Evolutionary conservation across 2,113 vertebrate genomes (phyloP), one percentile per base, ranked within the genome.

Genomic region (Herpetotheres cachinnans): DNA sequence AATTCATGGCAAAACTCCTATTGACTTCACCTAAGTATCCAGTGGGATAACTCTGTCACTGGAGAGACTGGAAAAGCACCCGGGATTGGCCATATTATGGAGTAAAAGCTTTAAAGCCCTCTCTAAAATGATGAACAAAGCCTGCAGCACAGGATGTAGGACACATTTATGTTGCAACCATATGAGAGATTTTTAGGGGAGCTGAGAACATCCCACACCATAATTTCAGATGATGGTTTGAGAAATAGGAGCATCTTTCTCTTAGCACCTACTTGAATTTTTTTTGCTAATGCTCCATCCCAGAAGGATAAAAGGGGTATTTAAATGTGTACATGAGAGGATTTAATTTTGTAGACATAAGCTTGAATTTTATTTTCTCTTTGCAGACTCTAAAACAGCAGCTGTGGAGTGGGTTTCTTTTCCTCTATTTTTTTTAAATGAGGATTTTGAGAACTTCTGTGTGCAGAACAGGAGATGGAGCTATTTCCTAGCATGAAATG

Each of bases 401-500:
- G 34, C 46, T 89, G 10, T 81, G 30, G 9, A 80, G 10, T 46
- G 24, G 2, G 4, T 25, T 92, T 85, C 18, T 70, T 70, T n/a
- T 71, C n/a, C n/a, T n/a, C n/a, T n/a, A n/a, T 29, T 61, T 52
- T 80, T 9, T 40, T 70, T 65, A 30, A 69, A 73, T 46, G 38
- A 36, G 11, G 38, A 47, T 84, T 93, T 69, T 58, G 71, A 77
- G 86, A 74, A 92, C 55, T 96, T 97, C 55, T 65, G 18, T 47
- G 27, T 32, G 56, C 6, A 22, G 90, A 96, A 97, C 98, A 98
- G 98, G 73, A 98, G 98, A 95, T 98, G 98, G 98, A 94, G 98
- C 98, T 97, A 74, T 98, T 98, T 94, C 81, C 98, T 93, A 96
- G 96, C 94, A 59, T 1, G 82, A 97, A 89, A 34, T 3, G 4